These are phyloP conservation scores for Melanotaenia boesemani DNA, from an alignment of 2,797 vertebrate genomes.

Conservation along the genomic window DNA sequence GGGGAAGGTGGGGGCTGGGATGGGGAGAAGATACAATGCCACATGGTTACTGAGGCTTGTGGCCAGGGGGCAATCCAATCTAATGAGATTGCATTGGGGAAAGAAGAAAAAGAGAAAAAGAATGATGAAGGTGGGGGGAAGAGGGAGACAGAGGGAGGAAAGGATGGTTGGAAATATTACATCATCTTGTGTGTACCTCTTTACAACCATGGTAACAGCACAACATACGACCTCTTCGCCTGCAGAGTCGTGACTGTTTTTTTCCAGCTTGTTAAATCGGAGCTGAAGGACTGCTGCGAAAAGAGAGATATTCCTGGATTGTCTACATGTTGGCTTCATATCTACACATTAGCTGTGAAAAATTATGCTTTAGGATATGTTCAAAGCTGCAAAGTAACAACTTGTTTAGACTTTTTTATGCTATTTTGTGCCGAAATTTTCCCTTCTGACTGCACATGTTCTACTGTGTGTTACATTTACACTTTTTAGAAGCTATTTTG, in stretches of 20 bases:
- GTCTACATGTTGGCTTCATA: slow-evolving; percentile 66
- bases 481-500: slow-evolving; percentile 41
- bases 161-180: slow-evolving; percentile 66
- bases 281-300: slow-evolving; percentile 28
- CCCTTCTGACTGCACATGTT: slow-evolving; percentile 19
- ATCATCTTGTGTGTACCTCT: slow-evolving; percentile 71
- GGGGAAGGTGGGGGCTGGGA: slow-evolving; percentile 11
- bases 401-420: slow-evolving; percentile 25
- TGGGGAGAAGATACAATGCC: slow-evolving; percentile 54
- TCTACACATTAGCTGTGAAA: slow-evolving; percentile 42
- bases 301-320: slow-evolving; percentile 70
- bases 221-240: slow-evolving; percentile 53
- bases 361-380: slow-evolving; percentile 65
- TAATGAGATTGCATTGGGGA: slow-evolving; percentile 76
- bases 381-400: slow-evolving; percentile 49
- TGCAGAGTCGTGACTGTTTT: slow-evolving; percentile 48
- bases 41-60: slow-evolving; percentile 76
- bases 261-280: slow-evolving; percentile 66
- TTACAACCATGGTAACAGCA: slow-evolving; percentile 70
- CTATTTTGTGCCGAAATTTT: slow-evolving; percentile 44
- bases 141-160: slow-evolving; percentile 13
- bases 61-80: slow-evolving; percentile 77
- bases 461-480: slow-evolving; percentile 59
- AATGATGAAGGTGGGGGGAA: slow-evolving; percentile 55
- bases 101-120: slow-evolving; percentile 63